Evolutionary conservation across 2,888 invertebrate species (phyloP), one percentile per base, ranked within the genome.

Genomic region (Drosophila mimetica): DNA sequence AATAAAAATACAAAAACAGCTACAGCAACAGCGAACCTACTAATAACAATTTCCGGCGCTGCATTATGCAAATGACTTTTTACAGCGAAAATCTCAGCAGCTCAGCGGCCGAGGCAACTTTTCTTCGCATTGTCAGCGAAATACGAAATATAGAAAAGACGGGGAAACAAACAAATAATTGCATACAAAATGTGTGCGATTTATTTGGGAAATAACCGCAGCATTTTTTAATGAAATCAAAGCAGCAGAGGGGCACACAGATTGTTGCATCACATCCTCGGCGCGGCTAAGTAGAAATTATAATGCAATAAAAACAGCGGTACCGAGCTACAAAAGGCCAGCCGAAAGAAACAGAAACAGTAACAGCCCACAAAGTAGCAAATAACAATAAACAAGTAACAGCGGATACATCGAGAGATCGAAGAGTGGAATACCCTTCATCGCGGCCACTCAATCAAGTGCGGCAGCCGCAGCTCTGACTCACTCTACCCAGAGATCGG

Each of bases 121-220:
- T 82, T 82, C 81, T 82, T 82, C 77, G 77, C 83, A 82, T 87
- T 64, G 64, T 64, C 64, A 64, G 64, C 36, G 74, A 44, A 67
- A 70, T 69, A 53, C 18, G 14, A 52, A 22, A 50, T 16, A 22
- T 28, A 18, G 20, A 9, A 44, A 69, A 55, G 47, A 57, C 32
- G 34, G 46, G 46, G 47, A 72, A 81, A 75, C 75, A 71, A 65
- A 54, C 66, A 73, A 81, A 83, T 85, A 87, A 88, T 84, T 84
- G 85, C 86, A 84, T 83, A 83, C 88, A 88, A 88, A 84, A 88
- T 84, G 88, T 88, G 81, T 83, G 88, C 88, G 88, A 88, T 84
- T 84, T 88, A 83, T 88, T 83, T 83, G 86, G 86, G 84, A 87
- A 86, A 85, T 82, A 87, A 86, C 72, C 61, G 25, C 55, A 70